Evolutionary conservation across 2,888 invertebrate species (phyloP).

Genomic region (Pyrrhosoma nymphula): DNA sequence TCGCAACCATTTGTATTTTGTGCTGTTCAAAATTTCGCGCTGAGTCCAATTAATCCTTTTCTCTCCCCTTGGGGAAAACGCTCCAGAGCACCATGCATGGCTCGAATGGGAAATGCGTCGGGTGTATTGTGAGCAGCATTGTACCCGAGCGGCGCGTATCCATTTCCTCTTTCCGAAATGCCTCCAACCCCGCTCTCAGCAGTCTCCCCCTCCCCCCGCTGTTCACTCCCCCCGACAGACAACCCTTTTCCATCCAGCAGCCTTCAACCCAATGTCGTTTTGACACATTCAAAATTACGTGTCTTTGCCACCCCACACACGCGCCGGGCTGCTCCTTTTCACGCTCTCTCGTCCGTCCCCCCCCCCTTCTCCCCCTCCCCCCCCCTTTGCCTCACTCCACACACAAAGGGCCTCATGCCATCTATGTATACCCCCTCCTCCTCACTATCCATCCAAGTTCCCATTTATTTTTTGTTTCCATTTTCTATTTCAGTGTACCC

Average conservation of each 20-base stretch:
- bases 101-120: not conserved
- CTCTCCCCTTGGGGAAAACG: too few relatives aligned
- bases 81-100: not conserved
- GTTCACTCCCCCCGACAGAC: not conserved
- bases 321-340: not conserved
- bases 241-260: conserved; percentile 56
- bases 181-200: not conserved
- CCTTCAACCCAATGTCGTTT: conserved; percentile 57
- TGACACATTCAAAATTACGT: conserved; percentile 67
- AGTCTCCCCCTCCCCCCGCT: not conserved
- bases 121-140: not conserved
- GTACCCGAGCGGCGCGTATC: not conserved
- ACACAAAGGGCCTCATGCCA: not conserved
- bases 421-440: not conserved
- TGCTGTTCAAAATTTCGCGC: too few relatives aligned
- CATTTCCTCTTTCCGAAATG: not conserved
- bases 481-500: not conserved
- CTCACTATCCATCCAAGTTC: not conserved
- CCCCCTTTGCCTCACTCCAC: not conserved
- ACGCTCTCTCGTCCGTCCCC: not conserved
- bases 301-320: conserved; percentile 41
- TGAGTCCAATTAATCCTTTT: too few relatives aligned
- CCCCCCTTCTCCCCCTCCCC: not conserved
- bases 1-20: too few relatives aligned
- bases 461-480: not conserved